Conservation (phyloP, 2,113 vertebrate species). For the Hippopotamus amphibius region DNA sequence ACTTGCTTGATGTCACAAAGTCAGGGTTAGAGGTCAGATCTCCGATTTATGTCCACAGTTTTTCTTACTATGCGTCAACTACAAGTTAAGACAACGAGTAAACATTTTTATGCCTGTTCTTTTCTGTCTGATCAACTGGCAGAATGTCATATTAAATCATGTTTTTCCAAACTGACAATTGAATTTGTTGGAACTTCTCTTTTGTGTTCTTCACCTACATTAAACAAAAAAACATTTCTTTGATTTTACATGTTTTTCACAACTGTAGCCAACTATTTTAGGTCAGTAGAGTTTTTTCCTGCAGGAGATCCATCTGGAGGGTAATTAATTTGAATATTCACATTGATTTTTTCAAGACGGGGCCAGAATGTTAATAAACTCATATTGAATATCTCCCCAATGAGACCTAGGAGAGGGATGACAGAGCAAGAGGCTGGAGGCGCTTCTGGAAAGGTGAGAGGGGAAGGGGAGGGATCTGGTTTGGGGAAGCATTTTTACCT, state of each 20-base stretch:
- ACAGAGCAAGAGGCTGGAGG: neutral
- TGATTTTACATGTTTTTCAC: neutral
- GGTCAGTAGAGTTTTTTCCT: neutral
- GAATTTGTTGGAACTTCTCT: neutral
- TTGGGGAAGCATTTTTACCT: neutral
- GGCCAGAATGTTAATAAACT: slow-evolving; percentile 30
- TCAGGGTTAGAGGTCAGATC: neutral
- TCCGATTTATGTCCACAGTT: neutral
- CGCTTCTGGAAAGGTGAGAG: neutral
- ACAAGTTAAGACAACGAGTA: neutral
- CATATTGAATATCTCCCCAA: neutral
- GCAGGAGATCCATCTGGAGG: neutral
- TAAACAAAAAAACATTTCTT: neutral
- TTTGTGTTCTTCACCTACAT: neutral
- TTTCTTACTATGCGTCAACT: neutral
- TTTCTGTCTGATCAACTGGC: neutral
- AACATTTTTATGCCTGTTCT: neutral
- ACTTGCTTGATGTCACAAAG: neutral
- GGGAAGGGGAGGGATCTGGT: neutral
- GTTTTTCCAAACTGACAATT: neutral
- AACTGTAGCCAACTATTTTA: neutral
- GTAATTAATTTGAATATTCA: slow-evolving; percentile 17
- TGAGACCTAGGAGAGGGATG: neutral
- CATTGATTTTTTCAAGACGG: neutral
- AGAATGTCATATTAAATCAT: neutral